A percentile compares a stretch with the other conserved stretches of the same genome.
Evolutionary conservation across 2,888 invertebrate genomes (phyloP).

Genomic region (Seladonia tumulorum): DNA sequence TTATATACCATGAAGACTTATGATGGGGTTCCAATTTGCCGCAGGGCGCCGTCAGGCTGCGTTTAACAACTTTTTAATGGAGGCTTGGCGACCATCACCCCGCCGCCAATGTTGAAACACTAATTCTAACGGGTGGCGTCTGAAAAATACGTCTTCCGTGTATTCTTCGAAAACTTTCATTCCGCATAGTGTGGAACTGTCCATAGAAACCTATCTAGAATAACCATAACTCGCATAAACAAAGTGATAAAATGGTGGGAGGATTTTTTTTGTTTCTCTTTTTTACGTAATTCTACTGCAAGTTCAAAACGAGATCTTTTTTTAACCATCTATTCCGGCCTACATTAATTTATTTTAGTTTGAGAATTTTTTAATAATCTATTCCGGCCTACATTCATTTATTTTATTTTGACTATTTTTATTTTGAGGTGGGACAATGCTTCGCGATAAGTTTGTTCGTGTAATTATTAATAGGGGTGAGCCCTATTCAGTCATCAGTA

Average conservation of each 20-base stretch:
- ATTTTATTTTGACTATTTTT: too few relatives aligned
- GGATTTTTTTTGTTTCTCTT: too few relatives aligned
- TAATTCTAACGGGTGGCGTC: slow-evolving; percentile 78
- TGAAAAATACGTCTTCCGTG: slow-evolving; percentile 65
- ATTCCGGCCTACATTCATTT: too few relatives aligned
- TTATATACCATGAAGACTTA: slow-evolving; percentile 81
- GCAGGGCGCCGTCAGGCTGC: slow-evolving; percentile 83
- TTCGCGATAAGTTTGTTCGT: too few relatives aligned
- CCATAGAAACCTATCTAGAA: not conserved
- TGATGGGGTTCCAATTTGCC: slow-evolving; percentile 84
- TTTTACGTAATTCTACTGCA: not conserved
- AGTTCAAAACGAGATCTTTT: too few relatives aligned
- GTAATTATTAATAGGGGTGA: too few relatives aligned
- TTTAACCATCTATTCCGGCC: too few relatives aligned
- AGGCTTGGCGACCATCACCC: slow-evolving; percentile 80
- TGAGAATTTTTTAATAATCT: too few relatives aligned
- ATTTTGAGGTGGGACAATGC: too few relatives aligned
- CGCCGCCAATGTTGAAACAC: slow-evolving; percentile 75
- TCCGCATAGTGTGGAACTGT: not conserved
- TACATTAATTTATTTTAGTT: too few relatives aligned
- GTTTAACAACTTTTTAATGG: slow-evolving; percentile 84
- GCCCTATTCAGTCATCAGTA: too few relatives aligned
- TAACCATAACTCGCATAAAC: not conserved
- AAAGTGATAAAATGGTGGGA: too few relatives aligned
- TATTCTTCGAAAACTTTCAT: not conserved